These are phyloP conservation scores for Drosophila nigricruria DNA, from an alignment of 2,888 invertebrate species.

Conservation along the genomic window DNA sequence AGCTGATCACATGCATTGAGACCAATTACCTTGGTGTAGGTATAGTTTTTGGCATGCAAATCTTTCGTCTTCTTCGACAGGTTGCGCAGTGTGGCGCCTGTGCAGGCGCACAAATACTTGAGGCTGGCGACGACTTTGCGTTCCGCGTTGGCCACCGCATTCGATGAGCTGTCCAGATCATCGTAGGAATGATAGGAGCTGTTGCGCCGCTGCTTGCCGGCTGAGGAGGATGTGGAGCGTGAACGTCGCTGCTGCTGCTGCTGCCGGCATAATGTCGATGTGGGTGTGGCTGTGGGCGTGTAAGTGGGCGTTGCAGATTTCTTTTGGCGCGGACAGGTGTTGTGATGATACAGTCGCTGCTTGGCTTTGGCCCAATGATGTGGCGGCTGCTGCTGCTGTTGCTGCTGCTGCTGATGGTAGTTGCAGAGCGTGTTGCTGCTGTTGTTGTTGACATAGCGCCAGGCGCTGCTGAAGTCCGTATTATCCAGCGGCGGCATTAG, in stretches of 20 bases:
- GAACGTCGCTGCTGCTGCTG: slow-evolving; percentile 58
- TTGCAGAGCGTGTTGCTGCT: slow-evolving; percentile 31
- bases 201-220: slow-evolving; percentile 78
- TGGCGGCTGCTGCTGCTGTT: slow-evolving; percentile 48
- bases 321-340: slow-evolving; percentile 68
- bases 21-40: slow-evolving; percentile 89
- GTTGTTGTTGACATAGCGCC: slow-evolving; percentile 69
- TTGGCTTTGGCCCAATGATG: slow-evolving; percentile 44
- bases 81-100: slow-evolving; percentile 82
- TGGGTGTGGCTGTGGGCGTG: slow-evolving; percentile 30
- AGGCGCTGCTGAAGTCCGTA: slow-evolving; percentile 71
- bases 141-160: slow-evolving; percentile 67
- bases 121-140: slow-evolving; percentile 79
- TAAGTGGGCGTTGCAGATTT: slow-evolving; percentile 32
- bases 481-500: slow-evolving; percentile 83
- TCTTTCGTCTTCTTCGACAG: slow-evolving; percentile 82
- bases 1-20: slow-evolving; percentile 13
- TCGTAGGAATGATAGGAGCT: slow-evolving; percentile 82
- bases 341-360: slow-evolving; percentile 64
- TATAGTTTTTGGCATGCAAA: slow-evolving; percentile 81
- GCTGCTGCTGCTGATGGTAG: slow-evolving; percentile 37
- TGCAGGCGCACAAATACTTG: slow-evolving; percentile 84
- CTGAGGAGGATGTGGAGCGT: slow-evolving; percentile 58
- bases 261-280: slow-evolving; percentile 32
- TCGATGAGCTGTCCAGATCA: slow-evolving; percentile 73